Base-by-base conservation (phyloP, 2,113 vertebrate species). In the Ictalurus punctatus region DNA sequence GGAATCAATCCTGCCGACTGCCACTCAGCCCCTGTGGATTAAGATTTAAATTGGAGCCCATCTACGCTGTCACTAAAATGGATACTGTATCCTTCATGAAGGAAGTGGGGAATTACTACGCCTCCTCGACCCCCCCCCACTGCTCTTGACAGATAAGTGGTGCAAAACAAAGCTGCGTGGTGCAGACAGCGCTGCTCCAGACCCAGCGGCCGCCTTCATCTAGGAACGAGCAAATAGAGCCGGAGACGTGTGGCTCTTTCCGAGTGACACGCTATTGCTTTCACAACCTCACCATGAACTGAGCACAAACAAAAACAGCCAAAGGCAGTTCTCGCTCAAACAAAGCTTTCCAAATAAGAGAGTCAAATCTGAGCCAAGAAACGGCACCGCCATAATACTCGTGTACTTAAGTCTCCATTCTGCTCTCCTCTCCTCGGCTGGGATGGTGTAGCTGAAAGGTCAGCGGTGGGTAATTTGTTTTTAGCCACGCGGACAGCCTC, bases 401-500 rank as follows among this genome's bases (percentile, higher is more conserved):
- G 88, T 89, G 92, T 85, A 88, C 91, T 92, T 92, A 59, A 91
- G 90, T 92, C 93, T 92, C 87, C 88, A 88, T 91, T 92, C 89
- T 71, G 71, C 82, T 84, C 86, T 83, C 78, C 89, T 90, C 59
- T 65, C 54, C 54, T 54, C 44, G 65, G 84, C 56, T 27, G 79
- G 81, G 61, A 85, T 40, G 83, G 88, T 84, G 88, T 67, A 91
- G 79, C 89, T 48, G 79, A 91, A 93, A 93, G 91, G 92, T 91
- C 90, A 89, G 83, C 73, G 54, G 65, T 88, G 65, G 88, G 86
- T 93, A 92, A 93, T 93, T 91, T 91, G 91, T 92, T 92, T 92
- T 91, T 88, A 90, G 63, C 89, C 91, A 93, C 90, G 89, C 74
- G 90, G 88, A 92, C 79, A 79, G 80, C 89, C 89, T 69, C 85